Conservation (phyloP, 1,140 invertebrate species). For the Drosophila malerkotliana region DNA sequence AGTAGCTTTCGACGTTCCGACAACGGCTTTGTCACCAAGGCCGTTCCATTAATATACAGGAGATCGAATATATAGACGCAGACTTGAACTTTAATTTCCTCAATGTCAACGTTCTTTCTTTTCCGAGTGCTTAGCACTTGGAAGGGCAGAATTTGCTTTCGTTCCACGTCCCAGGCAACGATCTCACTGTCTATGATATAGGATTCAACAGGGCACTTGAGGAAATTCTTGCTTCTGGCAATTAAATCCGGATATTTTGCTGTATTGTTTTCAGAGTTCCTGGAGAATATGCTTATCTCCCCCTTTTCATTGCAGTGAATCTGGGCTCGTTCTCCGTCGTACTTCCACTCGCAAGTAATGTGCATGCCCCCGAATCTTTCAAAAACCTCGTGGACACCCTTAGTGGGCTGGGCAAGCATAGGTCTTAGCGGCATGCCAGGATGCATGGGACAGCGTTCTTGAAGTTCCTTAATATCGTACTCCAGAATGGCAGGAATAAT, state of each 20-base stretch:
- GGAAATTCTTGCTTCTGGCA: constrained; percentile 87
- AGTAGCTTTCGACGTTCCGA: constrained; percentile 90
- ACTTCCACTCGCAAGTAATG: constrained; percentile 99
- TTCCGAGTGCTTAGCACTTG: constrained; percentile 98
- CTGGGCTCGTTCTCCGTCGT: constrained; percentile 99
- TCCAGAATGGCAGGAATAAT: constrained; percentile 93
- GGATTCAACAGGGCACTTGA: constrained; percentile 88
- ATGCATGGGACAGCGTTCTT: constrained; percentile 93
- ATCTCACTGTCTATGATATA: constrained; percentile 98
- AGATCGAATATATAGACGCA: constrained; percentile 99
- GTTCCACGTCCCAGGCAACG: constrained; percentile 97
- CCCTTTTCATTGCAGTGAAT: constrained; percentile 91
- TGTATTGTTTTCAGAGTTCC: constrained; percentile 99
- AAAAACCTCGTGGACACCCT: constrained; percentile 95
- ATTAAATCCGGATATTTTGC: constrained; percentile 99
- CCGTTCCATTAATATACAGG: constrained; percentile 95
- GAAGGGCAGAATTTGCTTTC: constrained; percentile 97
- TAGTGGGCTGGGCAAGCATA: constrained; percentile 99
- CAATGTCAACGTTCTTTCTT: constrained; percentile 95
- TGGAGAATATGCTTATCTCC: constrained; percentile 93
- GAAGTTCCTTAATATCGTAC: constrained; percentile 91
- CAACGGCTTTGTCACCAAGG: constrained; percentile 93
- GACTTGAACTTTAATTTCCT: constrained; percentile 98
- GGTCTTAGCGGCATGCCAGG: constrained; percentile 98
- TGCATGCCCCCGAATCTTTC: constrained; percentile 94